Conservation (phyloP, 1,140 invertebrate genomes). For the Pogonomyrmex barbatus region DNA sequence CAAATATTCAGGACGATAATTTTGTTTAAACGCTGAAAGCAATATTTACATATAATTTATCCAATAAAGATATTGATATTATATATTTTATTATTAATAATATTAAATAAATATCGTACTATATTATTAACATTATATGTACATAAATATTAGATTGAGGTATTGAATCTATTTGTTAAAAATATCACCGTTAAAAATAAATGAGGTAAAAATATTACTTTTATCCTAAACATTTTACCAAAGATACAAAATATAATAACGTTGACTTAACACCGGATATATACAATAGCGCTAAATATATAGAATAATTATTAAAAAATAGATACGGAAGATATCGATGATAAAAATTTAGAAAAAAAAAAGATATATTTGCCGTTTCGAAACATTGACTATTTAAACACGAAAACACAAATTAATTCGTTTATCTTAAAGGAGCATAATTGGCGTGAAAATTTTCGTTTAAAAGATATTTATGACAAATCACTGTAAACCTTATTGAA, state of each 20-base stretch:
- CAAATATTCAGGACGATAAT: not conserved
- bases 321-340: not conserved
- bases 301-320: slow-evolving; percentile 2
- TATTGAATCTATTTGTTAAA: not conserved
- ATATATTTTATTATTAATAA: not conserved
- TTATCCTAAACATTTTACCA: slow-evolving; percentile 23
- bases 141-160: slow-evolving; percentile 6
- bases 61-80: slow-evolving; percentile 30
- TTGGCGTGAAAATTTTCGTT: slow-evolving; percentile 55
- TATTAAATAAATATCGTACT: slow-evolving; percentile 21
- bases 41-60: not conserved
- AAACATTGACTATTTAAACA: slow-evolving; percentile 7
- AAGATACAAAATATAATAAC: not conserved
- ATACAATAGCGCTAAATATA: not conserved
- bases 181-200: not conserved
- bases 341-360: slow-evolving; percentile 27
- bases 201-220: not conserved
- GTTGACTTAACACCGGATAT: not conserved
- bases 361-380: slow-evolving; percentile 4
- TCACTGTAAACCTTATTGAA: not conserved
- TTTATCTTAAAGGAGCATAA: slow-evolving; percentile 20
- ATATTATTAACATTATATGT: not conserved
- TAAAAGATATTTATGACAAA: not conserved
- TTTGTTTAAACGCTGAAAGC: slow-evolving; percentile 6
- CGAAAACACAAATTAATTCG: slow-evolving; percentile 28